Evolutionary conservation across 2,797 vertebrate genomes (phyloP).

Genomic region (Sarcoramphus papa): DNA sequence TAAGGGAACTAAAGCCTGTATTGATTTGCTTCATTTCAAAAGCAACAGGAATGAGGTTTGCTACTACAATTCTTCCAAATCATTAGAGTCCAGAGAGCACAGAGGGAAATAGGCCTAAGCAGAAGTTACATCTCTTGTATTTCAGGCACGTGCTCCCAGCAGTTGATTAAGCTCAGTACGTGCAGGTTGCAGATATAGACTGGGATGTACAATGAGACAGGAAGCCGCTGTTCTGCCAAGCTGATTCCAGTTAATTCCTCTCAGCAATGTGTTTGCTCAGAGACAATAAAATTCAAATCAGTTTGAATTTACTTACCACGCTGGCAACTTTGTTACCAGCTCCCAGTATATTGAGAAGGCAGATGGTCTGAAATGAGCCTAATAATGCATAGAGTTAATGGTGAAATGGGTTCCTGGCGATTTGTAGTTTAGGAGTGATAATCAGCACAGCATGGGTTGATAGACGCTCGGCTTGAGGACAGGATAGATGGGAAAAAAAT

Average conservation of each 20-base stretch:
- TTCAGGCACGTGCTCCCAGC: background rate
- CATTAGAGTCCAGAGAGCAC: background rate
- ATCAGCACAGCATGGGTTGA: background rate
- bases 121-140: background rate
- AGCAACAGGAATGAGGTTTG: background rate
- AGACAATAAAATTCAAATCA: background rate
- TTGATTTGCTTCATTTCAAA: background rate
- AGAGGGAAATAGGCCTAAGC: background rate
- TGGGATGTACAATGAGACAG: background rate
- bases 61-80: background rate
- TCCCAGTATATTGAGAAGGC: background rate
- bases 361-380: conserved; percentile 27
- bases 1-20: background rate
- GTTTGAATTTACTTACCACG: background rate
- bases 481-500: background rate
- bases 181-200: background rate
- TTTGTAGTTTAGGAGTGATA: background rate
- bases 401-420: background rate
- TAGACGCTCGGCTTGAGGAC: background rate
- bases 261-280: background rate
- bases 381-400: background rate
- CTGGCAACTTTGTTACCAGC: background rate
- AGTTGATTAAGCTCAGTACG: background rate
- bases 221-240: background rate
- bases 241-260: background rate